These are phyloP conservation scores for Tretioscincus oriximinensis DNA, from an alignment of 2,113 vertebrate genomes.

Conservation along the genomic window DNA sequence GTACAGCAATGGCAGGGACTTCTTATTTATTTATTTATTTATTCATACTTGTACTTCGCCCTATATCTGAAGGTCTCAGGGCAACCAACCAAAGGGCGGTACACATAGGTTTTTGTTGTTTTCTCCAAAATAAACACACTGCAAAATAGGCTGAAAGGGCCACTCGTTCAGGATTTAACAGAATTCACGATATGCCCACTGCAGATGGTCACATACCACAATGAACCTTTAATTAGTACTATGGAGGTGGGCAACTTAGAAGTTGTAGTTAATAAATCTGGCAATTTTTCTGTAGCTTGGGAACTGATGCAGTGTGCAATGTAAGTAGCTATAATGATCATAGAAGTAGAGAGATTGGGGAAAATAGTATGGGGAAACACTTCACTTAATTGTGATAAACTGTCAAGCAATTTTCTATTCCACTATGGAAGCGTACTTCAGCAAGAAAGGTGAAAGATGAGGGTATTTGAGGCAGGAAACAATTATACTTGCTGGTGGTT, in stretches of 20 bases:
- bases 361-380: not conserved
- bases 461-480: constrained; percentile 11
- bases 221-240: not conserved
- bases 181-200: not conserved
- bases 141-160: not conserved
- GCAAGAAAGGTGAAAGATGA: constrained; percentile 13
- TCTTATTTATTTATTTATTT: too few species aligned
- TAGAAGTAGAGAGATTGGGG: not conserved
- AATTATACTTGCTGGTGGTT: constrained; percentile 13
- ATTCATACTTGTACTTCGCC: too few species aligned
- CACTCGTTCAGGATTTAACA: not conserved
- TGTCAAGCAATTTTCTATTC: constrained; percentile 9
- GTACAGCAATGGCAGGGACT: not conserved
- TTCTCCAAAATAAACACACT: too few species aligned
- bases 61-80: too few species aligned
- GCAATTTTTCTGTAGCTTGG: not conserved
- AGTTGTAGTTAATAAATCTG: not conserved
- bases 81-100: too few species aligned
- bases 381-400: constrained; percentile 15
- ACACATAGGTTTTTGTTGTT: too few species aligned
- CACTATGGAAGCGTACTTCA: not conserved
- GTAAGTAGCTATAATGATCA: not conserved
- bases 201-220: not conserved
- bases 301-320: not conserved
- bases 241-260: not conserved